These are phyloP conservation scores for Sitophilus oryzae DNA, from an alignment of 1,140 invertebrate species.

Conservation along the genomic window DNA sequence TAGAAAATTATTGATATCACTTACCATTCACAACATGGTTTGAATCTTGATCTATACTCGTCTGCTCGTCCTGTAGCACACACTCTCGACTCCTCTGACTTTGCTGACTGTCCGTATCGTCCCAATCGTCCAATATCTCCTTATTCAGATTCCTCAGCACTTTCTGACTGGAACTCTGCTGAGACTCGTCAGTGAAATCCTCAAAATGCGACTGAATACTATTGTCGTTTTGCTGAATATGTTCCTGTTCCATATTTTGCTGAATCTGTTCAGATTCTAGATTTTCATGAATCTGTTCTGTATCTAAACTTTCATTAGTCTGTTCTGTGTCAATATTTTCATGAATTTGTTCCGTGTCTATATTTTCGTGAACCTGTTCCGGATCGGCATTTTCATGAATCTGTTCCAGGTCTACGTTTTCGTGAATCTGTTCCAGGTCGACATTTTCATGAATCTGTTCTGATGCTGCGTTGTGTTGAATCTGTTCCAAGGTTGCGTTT, in stretches of 20 bases:
- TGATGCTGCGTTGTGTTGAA: too few relatives aligned
- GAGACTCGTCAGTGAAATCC: constrained; percentile 18
- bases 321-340: too few relatives aligned
- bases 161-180: constrained; percentile 10
- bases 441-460: too few relatives aligned
- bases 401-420: too few relatives aligned
- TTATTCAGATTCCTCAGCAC: constrained; percentile 28
- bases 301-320: constrained; percentile 42
- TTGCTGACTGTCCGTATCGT: constrained; percentile 44
- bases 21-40: constrained; percentile 1
- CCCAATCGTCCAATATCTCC: constrained; percentile 42
- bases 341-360: too few relatives aligned
- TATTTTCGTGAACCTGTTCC: too few relatives aligned
- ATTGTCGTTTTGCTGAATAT: constrained; percentile 3
- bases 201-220: constrained; percentile 17
- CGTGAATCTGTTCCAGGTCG: too few relatives aligned
- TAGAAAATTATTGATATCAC: background rate
- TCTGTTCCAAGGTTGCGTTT: constrained; percentile 53
- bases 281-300: constrained; percentile 52
- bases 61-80: constrained; percentile 1
- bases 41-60: constrained; percentile 1
- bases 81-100: constrained; percentile 26
- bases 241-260: constrained; percentile 3
- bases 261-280: background rate
- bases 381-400: too few relatives aligned